Evolutionary conservation across 2,797 vertebrate species (phyloP).

Genomic region (Pempheris klunzingeri): DNA sequence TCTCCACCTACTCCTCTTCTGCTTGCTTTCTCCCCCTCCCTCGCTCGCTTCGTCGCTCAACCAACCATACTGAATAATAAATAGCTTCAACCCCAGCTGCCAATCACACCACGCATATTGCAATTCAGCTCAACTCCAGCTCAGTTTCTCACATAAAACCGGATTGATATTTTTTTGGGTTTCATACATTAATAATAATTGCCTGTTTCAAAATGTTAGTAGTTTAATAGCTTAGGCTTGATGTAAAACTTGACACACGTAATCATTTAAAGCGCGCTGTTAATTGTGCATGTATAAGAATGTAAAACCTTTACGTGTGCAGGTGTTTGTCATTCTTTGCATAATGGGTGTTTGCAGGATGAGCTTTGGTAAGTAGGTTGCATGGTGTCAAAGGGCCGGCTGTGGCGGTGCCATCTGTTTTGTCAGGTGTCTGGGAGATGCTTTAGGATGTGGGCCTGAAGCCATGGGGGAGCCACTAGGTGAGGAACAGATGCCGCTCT

Average conservation of each 20-base stretch:
- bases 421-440: constrained; percentile 62
- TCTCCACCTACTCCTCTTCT: constrained; percentile 72
- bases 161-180: constrained; percentile 39
- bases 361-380: constrained; percentile 45
- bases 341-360: constrained; percentile 2
- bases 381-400: constrained; percentile 36
- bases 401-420: constrained; percentile 58
- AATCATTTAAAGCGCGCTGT: neutral
- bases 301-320: neutral
- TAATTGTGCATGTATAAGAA: neutral
- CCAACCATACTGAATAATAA: constrained; percentile 79
- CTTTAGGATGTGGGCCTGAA: constrained; percentile 63
- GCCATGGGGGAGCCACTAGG: constrained; percentile 54
- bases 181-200: constrained; percentile 40
- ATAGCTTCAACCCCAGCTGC: constrained; percentile 74
- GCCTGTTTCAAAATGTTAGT: constrained; percentile 17
- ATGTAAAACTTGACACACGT: neutral
- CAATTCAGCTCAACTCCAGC: constrained; percentile 66
- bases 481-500: constrained; percentile 69
- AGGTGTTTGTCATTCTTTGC: constrained; percentile 9
- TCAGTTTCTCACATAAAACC: constrained; percentile 52
- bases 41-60: constrained; percentile 51
- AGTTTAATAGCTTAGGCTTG: neutral
- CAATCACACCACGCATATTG: constrained; percentile 74
- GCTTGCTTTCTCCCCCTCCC: constrained; percentile 23